phyloP scores from a whole-genome alignment of 2,797 vertebrate genomes.

The Peromyscus attwateri region DNA sequence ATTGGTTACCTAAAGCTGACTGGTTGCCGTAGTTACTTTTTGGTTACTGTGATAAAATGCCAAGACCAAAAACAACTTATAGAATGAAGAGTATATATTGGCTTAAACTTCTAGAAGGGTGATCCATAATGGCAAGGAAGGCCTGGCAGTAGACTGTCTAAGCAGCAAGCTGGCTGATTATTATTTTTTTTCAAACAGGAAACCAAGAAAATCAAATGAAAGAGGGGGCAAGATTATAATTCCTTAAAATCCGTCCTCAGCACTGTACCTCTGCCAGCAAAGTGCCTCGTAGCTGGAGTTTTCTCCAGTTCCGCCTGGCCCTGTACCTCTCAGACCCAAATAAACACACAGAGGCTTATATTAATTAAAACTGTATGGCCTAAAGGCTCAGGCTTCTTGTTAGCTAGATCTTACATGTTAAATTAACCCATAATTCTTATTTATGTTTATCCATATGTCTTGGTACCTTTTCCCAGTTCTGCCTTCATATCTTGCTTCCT shows the following conservation, averaged over 20 bases:
- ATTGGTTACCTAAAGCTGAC: neutral
- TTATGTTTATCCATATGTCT: no score
- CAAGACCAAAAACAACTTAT: neutral
- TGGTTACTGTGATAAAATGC: neutral
- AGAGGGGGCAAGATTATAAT: neutral
- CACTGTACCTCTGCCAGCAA: neutral
- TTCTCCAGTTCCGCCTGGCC: no score
- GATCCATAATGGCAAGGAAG: no score
- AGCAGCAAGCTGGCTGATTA: neutral
- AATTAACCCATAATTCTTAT: no score
- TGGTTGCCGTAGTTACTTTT: neutral
- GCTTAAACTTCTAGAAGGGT: neutral
- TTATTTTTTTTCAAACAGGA: neutral
- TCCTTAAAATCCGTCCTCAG: neutral
- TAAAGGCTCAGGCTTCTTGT: no score
- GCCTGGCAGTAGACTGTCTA: neutral
- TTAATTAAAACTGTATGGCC: no score
- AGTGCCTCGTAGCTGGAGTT: neutral
- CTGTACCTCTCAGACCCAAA: no score
- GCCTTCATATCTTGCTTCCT: no score
- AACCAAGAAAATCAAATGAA: neutral
- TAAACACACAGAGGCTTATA: no score
- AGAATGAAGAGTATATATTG: neutral
- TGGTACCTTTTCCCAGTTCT: no score
- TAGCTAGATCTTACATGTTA: no score